Evolutionary conservation across 2,888 invertebrate species (phyloP), one percentile per base, ranked within the genome.

Genomic region (Lasioglossum marginatum): DNA sequence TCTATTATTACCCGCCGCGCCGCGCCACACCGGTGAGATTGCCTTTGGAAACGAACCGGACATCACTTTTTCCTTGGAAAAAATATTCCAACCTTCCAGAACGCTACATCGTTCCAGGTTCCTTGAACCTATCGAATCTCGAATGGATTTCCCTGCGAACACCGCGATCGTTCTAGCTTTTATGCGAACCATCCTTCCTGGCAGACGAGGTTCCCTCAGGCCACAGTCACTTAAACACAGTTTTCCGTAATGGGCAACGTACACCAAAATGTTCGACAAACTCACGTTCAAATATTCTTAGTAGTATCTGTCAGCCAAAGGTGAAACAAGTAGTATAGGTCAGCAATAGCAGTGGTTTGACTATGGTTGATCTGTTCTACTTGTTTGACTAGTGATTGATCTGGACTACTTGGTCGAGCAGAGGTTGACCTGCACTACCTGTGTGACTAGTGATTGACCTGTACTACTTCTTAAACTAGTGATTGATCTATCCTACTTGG

Each of bases 1-100:
- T 89, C 90, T 74, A 78, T 82, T 81, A 89, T 90, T 89, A 88
- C 79, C 73, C 52, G 48, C 23, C 23, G 48, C 78, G 77, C 79
- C 79, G 76, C 52, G 52, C 23, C 52, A 23, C 78, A 77, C 72
- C 52, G 70, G 82, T 71, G 82, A 82, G 81, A 81, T 79, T 52
- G 76, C 81, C 80, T 14, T 5, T 23, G 72, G 48, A 77, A 83
- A 78, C 74, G 70, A 79, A 78, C 66, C 66, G 66, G 34, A 82
- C 73, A 66, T 43, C 27, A 40, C 23, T 19, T 48, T 85, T 66
- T 80, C 66, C 77, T 66, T 27, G 77, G 52, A 68, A 85, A 79
- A 80, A 63, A 63, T 27, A 60, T 75, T 85, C 70, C 60, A n/a
- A 43, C 27, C 31, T 40, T 73, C 27, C 63, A 27, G 40, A 78